These are phyloP conservation scores for Erebia palarica DNA, from an alignment of 2,888 invertebrate genomes.

Conservation along the genomic window DNA sequence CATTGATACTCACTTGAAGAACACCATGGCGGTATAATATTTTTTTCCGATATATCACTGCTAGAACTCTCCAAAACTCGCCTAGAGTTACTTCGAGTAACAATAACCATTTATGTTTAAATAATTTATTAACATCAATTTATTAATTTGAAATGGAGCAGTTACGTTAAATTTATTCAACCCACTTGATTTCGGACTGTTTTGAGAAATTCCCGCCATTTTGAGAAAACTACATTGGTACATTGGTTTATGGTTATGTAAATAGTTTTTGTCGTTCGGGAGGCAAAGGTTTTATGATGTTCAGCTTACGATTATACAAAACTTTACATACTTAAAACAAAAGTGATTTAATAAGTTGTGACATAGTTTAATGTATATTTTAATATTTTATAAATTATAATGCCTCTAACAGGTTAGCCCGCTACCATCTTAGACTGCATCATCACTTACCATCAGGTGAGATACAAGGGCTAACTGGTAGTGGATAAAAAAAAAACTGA, in stretches of 20 bases:
- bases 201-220: slow-evolving; percentile 29
- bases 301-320: slow-evolving; percentile 5
- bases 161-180: background rate
- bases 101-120: slow-evolving; percentile 53
- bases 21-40: slow-evolving; percentile 65
- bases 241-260: slow-evolving; percentile 12
- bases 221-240: background rate
- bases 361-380: too few relatives aligned
- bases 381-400: too few relatives aligned
- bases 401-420: too few relatives aligned
- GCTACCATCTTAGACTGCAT: too few relatives aligned
- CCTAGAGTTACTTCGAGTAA: slow-evolving; percentile 54
- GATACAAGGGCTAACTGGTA: too few relatives aligned
- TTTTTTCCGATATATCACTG: slow-evolving; percentile 55
- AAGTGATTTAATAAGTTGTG: too few relatives aligned
- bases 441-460: too few relatives aligned
- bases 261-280: background rate
- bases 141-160: background rate
- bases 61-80: slow-evolving; percentile 54
- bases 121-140: background rate
- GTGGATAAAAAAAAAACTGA: too few relatives aligned
- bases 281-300: slow-evolving; percentile 14
- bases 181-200: slow-evolving; percentile 27
- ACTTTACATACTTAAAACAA: background rate
- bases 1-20: slow-evolving; percentile 39